phyloP scores from a whole-genome alignment of 2,113 vertebrate species.

The Ageneiosus marmoratus region DNA sequence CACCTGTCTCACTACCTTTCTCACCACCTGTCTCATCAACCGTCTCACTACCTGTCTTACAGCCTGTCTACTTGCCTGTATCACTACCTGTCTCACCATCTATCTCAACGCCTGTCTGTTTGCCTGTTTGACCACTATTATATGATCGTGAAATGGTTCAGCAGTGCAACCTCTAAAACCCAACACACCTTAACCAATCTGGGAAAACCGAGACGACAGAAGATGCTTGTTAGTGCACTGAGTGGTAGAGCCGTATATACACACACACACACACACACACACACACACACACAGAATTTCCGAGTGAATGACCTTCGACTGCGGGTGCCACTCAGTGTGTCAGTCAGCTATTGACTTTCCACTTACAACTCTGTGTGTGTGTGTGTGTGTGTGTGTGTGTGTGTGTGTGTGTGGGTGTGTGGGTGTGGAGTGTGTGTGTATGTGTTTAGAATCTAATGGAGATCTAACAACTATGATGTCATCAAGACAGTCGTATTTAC shows the following conservation, averaged over 20 bases:
- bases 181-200: not conserved
- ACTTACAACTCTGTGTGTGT: conserved; percentile 64
- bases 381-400: conserved; percentile 5
- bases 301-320: conserved; percentile 90
- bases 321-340: conserved; percentile 95
- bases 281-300: conserved; percentile 80
- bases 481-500: conserved; percentile 79
- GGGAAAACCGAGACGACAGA: not conserved
- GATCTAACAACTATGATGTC: conserved; percentile 87
- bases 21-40: not conserved
- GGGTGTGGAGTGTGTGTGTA: no score
- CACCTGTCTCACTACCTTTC: not conserved
- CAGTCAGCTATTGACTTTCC: conserved; percentile 98
- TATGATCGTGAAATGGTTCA: not conserved
- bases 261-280: conserved; percentile 3
- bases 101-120: not conserved
- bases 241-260: not conserved
- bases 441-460: conserved; percentile 95
- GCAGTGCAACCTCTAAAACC: not conserved
- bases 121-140: not conserved
- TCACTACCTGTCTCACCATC: not conserved
- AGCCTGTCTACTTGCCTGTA: no score
- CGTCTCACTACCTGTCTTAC: not conserved
- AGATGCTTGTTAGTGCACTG: not conserved
- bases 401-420: no score